Evolutionary conservation across 2,888 invertebrate species (phyloP).

Genomic region (Operophtera brumata): DNA sequence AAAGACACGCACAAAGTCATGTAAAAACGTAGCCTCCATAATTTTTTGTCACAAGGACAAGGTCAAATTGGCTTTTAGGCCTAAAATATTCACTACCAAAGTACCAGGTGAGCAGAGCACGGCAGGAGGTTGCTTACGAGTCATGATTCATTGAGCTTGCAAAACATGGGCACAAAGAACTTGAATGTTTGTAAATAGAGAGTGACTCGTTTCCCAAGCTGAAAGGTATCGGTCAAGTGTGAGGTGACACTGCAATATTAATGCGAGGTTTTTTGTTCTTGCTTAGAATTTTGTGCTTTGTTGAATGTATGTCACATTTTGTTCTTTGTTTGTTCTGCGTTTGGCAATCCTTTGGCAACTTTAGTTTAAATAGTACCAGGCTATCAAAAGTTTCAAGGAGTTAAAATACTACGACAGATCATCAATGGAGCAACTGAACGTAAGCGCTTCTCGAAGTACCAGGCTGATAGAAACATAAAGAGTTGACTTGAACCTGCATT

Average conservation of each 20-base stretch:
- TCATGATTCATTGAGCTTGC: constrained; percentile 14
- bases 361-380: no score
- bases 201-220: constrained; percentile 1
- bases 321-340: no score
- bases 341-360: no score
- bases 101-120: constrained; percentile 26
- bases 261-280: no score
- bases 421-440: no score
- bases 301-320: no score
- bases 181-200: constrained; percentile 8
- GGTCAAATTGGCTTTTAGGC: neutral
- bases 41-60: neutral
- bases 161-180: constrained; percentile 11
- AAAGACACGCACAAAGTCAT: no score
- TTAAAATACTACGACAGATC: no score
- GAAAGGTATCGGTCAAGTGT: neutral
- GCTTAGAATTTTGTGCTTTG: no score
- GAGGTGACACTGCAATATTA: neutral
- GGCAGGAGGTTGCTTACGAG: constrained; percentile 22
- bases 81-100: constrained; percentile 11
- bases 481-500: neutral
- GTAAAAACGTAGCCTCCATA: neutral
- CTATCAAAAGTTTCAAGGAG: no score
- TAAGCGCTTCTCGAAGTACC: neutral
- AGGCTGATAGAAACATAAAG: neutral